Percentiles rank a stretch among this genome's conserved stretches.
phyloP scores from a whole-genome alignment of 2,797 vertebrate species.

The Lophotriccus pileatus region DNA sequence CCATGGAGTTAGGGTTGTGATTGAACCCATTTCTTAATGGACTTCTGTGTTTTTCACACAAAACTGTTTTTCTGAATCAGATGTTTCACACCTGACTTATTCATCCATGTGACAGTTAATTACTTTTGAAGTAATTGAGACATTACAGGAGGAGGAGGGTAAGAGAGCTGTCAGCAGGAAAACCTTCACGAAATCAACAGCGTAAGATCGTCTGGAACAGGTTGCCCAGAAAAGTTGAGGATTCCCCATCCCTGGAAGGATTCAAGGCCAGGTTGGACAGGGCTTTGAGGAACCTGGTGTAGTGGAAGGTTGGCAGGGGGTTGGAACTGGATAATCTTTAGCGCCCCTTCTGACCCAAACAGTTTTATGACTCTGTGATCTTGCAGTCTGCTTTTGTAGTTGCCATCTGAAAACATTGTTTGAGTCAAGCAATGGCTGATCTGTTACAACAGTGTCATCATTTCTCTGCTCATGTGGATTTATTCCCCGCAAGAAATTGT shows the following conservation, averaged over 20 bases:
- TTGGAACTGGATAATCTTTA: neutral
- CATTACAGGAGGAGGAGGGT: neutral
- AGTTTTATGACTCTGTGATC: neutral
- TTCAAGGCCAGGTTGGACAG: neutral
- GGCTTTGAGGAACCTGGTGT: fast-evolving
- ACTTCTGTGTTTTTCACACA: neutral
- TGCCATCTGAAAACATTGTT: neutral
- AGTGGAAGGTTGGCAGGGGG: neutral
- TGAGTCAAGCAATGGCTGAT: neutral
- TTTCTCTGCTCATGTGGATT: neutral
- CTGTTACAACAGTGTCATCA: fast-evolving
- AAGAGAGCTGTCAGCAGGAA: neutral
- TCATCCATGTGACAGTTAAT: constrained; percentile 25
- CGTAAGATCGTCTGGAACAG: neutral
- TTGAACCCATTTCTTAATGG: neutral
- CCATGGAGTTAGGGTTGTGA: neutral
- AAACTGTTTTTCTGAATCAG: neutral
- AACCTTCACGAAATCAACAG: neutral
- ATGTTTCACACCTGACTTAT: neutral
- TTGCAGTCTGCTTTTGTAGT: neutral
- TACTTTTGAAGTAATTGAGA: constrained; percentile 24
- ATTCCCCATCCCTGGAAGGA: neutral
- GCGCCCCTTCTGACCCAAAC: neutral
- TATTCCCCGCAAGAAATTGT: neutral
- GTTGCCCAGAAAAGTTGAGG: neutral